Evolutionary conservation across 2,113 vertebrate genomes (phyloP), one percentile per base, ranked within the genome.

Genomic region (Carollia perspicillata): DNA sequence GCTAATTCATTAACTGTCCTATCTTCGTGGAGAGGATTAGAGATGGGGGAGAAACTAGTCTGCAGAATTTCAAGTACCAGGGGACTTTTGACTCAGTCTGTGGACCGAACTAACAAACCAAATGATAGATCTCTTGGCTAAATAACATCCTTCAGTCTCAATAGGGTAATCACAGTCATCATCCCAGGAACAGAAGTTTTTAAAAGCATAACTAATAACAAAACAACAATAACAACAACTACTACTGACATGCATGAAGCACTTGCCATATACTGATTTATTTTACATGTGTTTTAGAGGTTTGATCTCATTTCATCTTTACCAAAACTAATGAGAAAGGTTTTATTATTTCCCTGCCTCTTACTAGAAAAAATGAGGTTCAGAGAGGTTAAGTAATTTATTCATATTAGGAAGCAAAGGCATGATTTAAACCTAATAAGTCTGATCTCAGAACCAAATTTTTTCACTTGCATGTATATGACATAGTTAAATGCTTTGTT

Each of bases 1-100:
- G 80, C 63, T 93, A 96, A 97, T 96, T 97, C 93, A 97, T 97
- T 96, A 97, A 69, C 93, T 94, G 49, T 28, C 94, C 77, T 97
- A 91, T 97, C 97, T 97, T 95, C 89, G 93, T 51, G 28, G 89
- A 94, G 85, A 53, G 93, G 95, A 96, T 97, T 97, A 97, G 55
- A 71, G 37, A 60, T 5, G 35, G 72, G 42, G 91, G 78, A 89
- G 78, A 91, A 83, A 55, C 8, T 26, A 23, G 77, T 89, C 97
- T 97, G 96, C 35, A 75, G 72, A 95, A 79, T 94, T 91, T 97
- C 95, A 97, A 94, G 49, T 40, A 51, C 49, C 74, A 77, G 79
- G 72, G 28, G 68, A 96, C 58, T 93, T 81, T 33, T 95, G 10
- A 84, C 51, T 83, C 47, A 35, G 44, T 37, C 75, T 35, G 26